Percentiles rank a stretch among this genome's conserved stretches.
phyloP scores from a whole-genome alignment of 2,113 vertebrate species.

The Nyctibius bracteatus region DNA sequence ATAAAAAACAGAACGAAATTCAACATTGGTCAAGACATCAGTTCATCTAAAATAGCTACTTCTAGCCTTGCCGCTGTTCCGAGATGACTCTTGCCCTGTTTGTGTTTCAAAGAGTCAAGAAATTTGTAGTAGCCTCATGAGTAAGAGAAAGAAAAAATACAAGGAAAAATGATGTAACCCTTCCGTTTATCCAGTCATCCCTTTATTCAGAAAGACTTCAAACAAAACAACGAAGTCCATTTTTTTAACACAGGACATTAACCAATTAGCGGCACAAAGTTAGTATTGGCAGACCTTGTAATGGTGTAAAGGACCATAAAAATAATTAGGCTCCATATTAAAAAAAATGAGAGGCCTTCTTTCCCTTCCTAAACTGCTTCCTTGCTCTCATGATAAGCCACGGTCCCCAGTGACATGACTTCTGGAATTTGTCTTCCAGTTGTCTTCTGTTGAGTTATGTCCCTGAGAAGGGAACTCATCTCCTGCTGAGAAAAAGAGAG shows the following conservation, averaged over 20 bases:
- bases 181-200: background rate
- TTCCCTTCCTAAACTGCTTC: background rate
- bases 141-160: background rate
- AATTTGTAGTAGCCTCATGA: background rate
- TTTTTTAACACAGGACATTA: background rate
- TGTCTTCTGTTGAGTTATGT: background rate
- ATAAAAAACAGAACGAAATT: background rate
- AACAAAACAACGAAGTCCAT: background rate
- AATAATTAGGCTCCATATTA: background rate
- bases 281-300: background rate
- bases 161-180: background rate
- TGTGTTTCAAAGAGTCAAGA: background rate
- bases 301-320: background rate
- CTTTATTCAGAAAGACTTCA: background rate
- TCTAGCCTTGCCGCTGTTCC: background rate
- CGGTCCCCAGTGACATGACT: rapidly evolving
- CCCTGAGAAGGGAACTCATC: background rate
- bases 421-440: background rate
- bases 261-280: background rate
- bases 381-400: background rate
- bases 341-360: background rate
- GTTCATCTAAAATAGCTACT: background rate
- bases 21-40: background rate
- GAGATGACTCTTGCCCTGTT: background rate
- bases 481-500: background rate